Evolutionary conservation across 2,797 vertebrate species (phyloP).

Genomic region (Rhodeus uyekii): DNA sequence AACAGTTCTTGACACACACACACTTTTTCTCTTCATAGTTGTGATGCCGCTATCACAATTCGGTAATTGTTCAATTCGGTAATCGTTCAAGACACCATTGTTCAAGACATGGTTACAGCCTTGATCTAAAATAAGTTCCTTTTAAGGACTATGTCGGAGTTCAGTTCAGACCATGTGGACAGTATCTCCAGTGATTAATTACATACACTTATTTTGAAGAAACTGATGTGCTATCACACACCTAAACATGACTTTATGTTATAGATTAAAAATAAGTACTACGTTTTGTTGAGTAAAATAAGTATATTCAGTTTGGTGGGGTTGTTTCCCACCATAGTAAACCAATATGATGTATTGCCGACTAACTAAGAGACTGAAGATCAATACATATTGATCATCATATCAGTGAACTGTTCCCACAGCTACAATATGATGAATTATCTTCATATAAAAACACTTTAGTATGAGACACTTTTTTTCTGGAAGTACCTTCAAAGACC

Average conservation of each 20-base stretch:
- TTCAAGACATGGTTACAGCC: no score
- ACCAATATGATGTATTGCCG: background rate
- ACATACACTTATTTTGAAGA: background rate
- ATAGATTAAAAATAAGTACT: no score
- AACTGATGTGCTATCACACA: background rate
- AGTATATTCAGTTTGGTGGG: background rate
- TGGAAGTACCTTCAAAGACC: background rate
- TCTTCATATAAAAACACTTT: background rate
- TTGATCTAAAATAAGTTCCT: no score
- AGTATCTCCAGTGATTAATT: background rate
- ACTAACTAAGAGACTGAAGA: background rate
- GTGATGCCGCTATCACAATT: no score
- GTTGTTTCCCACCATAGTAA: conserved; percentile 3
- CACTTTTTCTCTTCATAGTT: no score
- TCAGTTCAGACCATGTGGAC: no score
- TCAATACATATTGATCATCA: conserved; percentile 5
- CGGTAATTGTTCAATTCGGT: no score
- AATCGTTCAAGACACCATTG: no score
- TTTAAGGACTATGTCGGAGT: no score
- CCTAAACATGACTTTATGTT: background rate
- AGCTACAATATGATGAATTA: conserved; percentile 8
- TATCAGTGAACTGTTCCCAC: background rate
- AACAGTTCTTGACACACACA: no score
- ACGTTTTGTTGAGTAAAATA: background rate
- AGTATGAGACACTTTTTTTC: background rate